Conservation (phyloP, 2,113 vertebrate species). For the Podocnemis expansa region DNA sequence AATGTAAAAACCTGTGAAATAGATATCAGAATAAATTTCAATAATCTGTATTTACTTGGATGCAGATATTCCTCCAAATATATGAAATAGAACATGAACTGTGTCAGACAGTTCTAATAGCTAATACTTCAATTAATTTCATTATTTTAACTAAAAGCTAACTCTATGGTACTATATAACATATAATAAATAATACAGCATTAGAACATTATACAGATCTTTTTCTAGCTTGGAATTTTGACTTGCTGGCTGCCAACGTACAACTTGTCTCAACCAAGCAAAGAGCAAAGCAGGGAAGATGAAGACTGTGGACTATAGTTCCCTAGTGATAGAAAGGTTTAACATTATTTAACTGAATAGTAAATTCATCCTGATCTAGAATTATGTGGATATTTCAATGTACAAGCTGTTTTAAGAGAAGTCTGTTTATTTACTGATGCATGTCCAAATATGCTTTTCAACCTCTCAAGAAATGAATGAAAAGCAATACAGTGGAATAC, state of each 20-base stretch:
- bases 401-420: slow-evolving; percentile 49
- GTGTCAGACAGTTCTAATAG: not conserved
- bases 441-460: slow-evolving; percentile 53
- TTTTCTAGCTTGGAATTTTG: not conserved
- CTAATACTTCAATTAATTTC: not conserved
- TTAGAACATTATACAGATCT: not conserved
- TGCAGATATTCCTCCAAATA: not conserved
- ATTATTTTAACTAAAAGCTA: not conserved
- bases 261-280: not conserved
- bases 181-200: too few species aligned
- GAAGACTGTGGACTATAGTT: not conserved
- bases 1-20: not conserved
- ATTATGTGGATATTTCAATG: slow-evolving; percentile 49
- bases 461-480: slow-evolving; percentile 46
- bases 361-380: slow-evolving; percentile 45
- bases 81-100: not conserved
- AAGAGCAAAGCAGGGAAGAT: not conserved
- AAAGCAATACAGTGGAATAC: slow-evolving; percentile 59
- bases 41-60: not conserved
- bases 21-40: not conserved
- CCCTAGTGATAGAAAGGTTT: not conserved
- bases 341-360: not conserved
- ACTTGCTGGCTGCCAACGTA: not conserved
- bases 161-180: not conserved
- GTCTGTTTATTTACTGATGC: slow-evolving; percentile 36